Percentiles rank a stretch among this genome's conserved stretches.
phyloP scores from a whole-genome alignment of 2,888 invertebrate genomes.

The Hirtodrosophila duncani region DNA sequence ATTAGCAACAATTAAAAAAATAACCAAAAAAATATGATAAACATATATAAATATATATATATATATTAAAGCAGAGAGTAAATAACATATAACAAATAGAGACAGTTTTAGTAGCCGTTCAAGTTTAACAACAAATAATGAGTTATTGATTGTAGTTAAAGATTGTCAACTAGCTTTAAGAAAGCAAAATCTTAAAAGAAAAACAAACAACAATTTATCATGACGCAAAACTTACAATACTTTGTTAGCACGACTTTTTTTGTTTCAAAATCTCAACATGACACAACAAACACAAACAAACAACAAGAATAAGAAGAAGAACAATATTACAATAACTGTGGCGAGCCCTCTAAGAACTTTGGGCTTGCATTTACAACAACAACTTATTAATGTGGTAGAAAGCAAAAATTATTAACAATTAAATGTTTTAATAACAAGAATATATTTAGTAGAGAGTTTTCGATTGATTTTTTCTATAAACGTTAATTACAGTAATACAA shows the following conservation, averaged over 20 bases:
- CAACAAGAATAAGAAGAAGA: slow-evolving; percentile 59
- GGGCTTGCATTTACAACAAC: slow-evolving; percentile 39
- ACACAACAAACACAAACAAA: slow-evolving; percentile 43
- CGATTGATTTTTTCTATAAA: slow-evolving; percentile 50
- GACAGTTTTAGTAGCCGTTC: slow-evolving; percentile 59
- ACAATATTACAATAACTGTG: slow-evolving; percentile 77
- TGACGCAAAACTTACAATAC: slow-evolving; percentile 57
- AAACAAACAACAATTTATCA: slow-evolving; percentile 35
- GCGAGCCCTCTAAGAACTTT: slow-evolving; percentile 56
- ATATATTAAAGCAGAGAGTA: slow-evolving; percentile 4
- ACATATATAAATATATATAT: slow-evolving; percentile 9
- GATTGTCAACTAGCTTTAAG: slow-evolving; percentile 33
- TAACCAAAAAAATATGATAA: slow-evolving; percentile 30
- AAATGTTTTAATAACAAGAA: slow-evolving; percentile 34
- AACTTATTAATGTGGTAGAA: slow-evolving; percentile 51
- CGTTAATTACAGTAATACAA: too few relatives aligned
- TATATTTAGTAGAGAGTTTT: slow-evolving; percentile 58
- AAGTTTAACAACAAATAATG: slow-evolving; percentile 42
- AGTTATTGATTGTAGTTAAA: slow-evolving; percentile 61
- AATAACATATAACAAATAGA: slow-evolving; percentile 26
- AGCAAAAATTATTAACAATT: slow-evolving; percentile 31
- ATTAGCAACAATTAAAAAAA: too few relatives aligned
- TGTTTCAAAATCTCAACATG: slow-evolving; percentile 35
- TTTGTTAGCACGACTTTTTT: slow-evolving; percentile 48
- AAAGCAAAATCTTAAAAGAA: slow-evolving; percentile 47